Base-by-base conservation (phyloP, 1,140 invertebrate genomes). In the Lasioglossum baleicum region DNA sequence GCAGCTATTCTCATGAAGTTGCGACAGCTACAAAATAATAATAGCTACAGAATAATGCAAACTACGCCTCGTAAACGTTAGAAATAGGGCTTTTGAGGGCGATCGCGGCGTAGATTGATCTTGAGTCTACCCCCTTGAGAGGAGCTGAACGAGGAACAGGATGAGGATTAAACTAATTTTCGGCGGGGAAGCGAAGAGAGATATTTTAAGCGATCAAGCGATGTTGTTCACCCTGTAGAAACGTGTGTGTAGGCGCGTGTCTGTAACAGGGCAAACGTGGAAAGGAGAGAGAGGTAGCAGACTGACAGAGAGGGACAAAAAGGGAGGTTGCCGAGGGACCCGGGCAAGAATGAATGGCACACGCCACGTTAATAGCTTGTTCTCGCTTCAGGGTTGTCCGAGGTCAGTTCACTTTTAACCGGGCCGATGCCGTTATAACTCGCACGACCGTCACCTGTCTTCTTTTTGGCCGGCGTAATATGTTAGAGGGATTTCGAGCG, bases 281-380 rank as follows among this genome's bases (percentile, higher is more conserved):
- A 71, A 80, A 71, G 48, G 83, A 67, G 79, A 75, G 56, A 48
- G 63, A 68, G 78, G 48, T 5, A 42, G 17, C 13, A 20, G 40
- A 53, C 61, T 42, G 77, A 48, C 10, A 48, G 8, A 48, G 44
- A 10, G 77, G 67, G 75, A 69, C 69, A 48, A 75, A 60, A 68
- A 63, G 40, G 65, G 73, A 74, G 76, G 80, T 71, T 75, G 80
- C 35, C 74, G 61, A 61, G 70, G 76, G 65, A 40, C 76, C 61
- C 26, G 80, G 31, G 84, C 84, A 85, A 82, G 83, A 85, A 88
- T 86, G 88, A 86, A 89, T 88, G 88, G 88, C 88, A 90, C 82
- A 87, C 85, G 83, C 81, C 74, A 42, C 77, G 82, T 81, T 90
- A 90, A 90, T 90, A 88, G 87, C 84, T 81, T 78, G 79, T 87